Percentiles rank a stretch among this genome's conserved stretches.
These are phyloP conservation scores for Rhizomys pruinosus DNA, from an alignment of 2,113 vertebrate genomes.

Conservation along the genomic window DNA sequence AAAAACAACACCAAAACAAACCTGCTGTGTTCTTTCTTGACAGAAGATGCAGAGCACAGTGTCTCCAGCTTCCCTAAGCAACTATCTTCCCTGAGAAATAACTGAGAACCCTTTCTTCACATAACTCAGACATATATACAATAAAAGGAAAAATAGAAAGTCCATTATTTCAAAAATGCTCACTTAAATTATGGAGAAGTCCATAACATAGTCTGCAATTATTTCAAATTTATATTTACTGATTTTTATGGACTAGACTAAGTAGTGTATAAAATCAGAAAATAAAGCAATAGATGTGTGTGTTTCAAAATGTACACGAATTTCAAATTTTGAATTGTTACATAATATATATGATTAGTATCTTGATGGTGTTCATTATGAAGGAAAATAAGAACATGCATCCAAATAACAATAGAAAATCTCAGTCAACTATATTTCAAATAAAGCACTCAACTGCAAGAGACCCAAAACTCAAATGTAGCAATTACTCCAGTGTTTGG, in stretches of 20 bases:
- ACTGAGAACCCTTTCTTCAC: neutral
- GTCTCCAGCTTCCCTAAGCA: neutral
- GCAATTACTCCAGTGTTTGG: too few species aligned
- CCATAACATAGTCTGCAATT: neutral
- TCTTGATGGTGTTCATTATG: neutral
- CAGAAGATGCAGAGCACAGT: neutral
- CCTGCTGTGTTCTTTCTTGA: neutral
- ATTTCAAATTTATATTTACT: neutral
- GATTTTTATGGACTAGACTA: neutral
- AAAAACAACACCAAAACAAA: conserved; percentile 12
- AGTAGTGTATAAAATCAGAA: neutral
- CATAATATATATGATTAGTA: too few species aligned
- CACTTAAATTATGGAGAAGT: neutral
- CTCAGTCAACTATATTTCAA: neutral
- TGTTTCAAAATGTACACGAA: neutral
- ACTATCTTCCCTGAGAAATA: neutral
- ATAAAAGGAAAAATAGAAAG: neutral
- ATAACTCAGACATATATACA: neutral
- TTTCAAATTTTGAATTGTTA: too few species aligned
- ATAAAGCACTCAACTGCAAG: neutral
- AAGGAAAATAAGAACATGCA: neutral
- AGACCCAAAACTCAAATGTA: neutral
- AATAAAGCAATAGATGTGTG: neutral
- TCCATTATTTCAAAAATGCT: neutral
- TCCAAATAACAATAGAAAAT: neutral